Percentiles rank a stretch among this genome's conserved stretches.
These are phyloP conservation scores for Oncorhynchus tshawytscha DNA, from an alignment of 2,113 vertebrate species.

Conservation along the genomic window DNA sequence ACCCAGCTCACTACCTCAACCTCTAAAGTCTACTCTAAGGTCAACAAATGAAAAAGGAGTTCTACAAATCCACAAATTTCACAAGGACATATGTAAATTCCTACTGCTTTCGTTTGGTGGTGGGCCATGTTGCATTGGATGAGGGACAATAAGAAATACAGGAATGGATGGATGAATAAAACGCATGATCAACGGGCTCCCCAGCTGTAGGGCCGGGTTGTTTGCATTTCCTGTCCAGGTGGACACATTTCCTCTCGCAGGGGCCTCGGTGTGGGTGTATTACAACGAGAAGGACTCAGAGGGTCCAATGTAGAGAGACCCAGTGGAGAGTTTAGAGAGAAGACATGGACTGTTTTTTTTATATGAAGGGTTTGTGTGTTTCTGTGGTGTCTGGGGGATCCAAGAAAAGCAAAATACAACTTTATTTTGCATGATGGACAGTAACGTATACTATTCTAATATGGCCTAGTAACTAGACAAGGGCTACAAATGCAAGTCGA, in stretches of 20 bases:
- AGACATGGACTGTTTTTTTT: neutral
- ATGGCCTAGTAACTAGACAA: too few relatives aligned
- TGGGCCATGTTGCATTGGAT: neutral
- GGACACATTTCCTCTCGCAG: constrained; percentile 20
- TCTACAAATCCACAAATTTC: neutral
- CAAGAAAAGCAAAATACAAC: too few relatives aligned
- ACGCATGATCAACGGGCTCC: neutral
- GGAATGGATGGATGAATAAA: neutral
- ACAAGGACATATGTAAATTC: neutral
- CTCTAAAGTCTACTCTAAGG: neutral
- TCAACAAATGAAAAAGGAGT: neutral
- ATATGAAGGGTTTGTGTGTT: too few relatives aligned
- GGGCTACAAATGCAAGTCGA: too few relatives aligned
- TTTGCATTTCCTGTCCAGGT: constrained; percentile 38
- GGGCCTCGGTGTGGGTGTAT: constrained; percentile 6
- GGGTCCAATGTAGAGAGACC: neutral
- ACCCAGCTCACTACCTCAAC: neutral
- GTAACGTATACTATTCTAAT: too few relatives aligned
- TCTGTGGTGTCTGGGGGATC: too few relatives aligned
- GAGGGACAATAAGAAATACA: neutral
- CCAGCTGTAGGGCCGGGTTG: constrained; percentile 43
- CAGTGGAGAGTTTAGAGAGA: neutral
- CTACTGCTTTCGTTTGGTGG: neutral
- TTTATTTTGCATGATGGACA: too few relatives aligned
- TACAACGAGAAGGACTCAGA: neutral